Conservation (phyloP, 2,888 invertebrate species). For the Atherix ibis region DNA sequence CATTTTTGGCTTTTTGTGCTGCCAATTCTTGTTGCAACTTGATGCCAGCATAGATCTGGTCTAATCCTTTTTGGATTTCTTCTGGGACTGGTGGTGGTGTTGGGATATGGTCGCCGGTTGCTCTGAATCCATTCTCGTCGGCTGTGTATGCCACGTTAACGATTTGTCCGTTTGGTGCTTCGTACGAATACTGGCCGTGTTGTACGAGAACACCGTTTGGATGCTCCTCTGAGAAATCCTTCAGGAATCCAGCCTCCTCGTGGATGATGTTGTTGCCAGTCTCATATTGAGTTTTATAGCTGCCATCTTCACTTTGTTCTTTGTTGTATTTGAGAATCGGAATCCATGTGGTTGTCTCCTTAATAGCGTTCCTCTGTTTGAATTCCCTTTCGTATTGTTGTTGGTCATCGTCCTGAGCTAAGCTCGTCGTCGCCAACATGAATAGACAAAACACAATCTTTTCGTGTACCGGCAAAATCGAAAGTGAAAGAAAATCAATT, state of each 20-base stretch:
- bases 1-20: slow-evolving; percentile 31
- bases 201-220: slow-evolving; percentile 55
- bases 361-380: slow-evolving; percentile 11
- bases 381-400: slow-evolving; percentile 5
- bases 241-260: slow-evolving; percentile 62
- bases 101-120: slow-evolving; percentile 66
- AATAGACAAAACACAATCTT: slow-evolving; percentile 8
- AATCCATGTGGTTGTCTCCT: slow-evolving; percentile 52
- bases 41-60: slow-evolving; percentile 73
- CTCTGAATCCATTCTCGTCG: slow-evolving; percentile 69
- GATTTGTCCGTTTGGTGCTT: slow-evolving; percentile 56
- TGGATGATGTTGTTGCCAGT: slow-evolving; percentile 70
- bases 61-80: slow-evolving; percentile 74
- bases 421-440: slow-evolving; percentile 3
- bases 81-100: slow-evolving; percentile 69
- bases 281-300: slow-evolving; percentile 68
- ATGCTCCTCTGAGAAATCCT: slow-evolving; percentile 44
- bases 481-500: no score
- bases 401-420: slow-evolving; percentile 3
- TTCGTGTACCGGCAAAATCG: no score
- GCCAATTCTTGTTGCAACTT: slow-evolving; percentile 40
- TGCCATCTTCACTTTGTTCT: slow-evolving; percentile 68
- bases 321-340: slow-evolving; percentile 70
- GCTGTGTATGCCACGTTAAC: slow-evolving; percentile 65
- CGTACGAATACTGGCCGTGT: slow-evolving; percentile 63